Evolutionary conservation across 1,140 invertebrate species (phyloP), one percentile per base, ranked within the genome.

Genomic region (Magallana angulata): DNA sequence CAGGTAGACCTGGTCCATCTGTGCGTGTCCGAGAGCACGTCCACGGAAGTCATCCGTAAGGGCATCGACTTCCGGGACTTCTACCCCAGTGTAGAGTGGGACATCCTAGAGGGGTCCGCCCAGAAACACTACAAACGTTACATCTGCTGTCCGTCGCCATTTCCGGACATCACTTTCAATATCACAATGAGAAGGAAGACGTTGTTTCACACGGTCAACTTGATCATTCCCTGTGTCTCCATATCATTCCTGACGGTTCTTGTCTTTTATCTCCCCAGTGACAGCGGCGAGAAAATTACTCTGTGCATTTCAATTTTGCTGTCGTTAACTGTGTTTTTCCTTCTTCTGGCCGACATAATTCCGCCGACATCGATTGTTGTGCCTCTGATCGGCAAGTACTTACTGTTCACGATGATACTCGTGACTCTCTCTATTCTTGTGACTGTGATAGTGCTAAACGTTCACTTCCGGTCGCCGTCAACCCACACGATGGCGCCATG

Each of bases 371-470:
- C 98, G 18, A 96, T 99, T 88, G 98, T 99, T 57, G 98, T 99
- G 76, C 99, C 99, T 24, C 96, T 99, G 18, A 96, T 99, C 85
- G 99, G 99, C 89, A 99, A 99, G 96, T 99, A 99, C 96, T 96
- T 99, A 60, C 96, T 99, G 93, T 99, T 99, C 95, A 99, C 99
- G 84, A 99, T 99, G 98, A 99, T 99, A 93, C 96, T 99, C 87
- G 99, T 99, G 86, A 99, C 99, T 59, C 96, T 99, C 81, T 99
- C 99, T 30, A 99, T 99, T 95, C 98, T 99, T 94, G 98, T 99
- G 90, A 99, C 99, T 56, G 98, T 99, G 89, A 97, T 99, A 90
- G 98, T 99, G 58, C 96, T 99, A 71, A 99, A 99, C 95, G 98
- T 99, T 84, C 98, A 99, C 95, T 99, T 99, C 94, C 97, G 98